Conservation (phyloP, 2,113 vertebrate genomes). For the Sturnira hondurensis region DNA sequence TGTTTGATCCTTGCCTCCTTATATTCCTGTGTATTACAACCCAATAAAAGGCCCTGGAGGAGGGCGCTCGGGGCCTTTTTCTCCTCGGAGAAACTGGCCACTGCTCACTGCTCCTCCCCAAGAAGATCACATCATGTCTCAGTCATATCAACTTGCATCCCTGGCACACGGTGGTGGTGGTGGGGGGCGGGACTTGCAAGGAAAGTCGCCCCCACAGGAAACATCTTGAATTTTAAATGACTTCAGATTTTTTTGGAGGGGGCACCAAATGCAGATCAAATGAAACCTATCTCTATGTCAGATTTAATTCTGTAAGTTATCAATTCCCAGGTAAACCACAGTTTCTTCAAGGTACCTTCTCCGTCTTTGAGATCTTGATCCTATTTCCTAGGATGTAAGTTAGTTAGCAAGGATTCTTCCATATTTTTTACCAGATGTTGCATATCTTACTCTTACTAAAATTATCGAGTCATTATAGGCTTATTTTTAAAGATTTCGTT, state of each 20-base stretch:
- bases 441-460: not conserved
- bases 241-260: not conserved
- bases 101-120: no score
- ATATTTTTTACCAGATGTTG: constrained; percentile 25
- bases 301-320: not conserved
- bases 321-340: not conserved
- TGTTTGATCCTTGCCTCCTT: no score
- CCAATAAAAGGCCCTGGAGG: no score
- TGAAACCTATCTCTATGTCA: not conserved
- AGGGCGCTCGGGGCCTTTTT: no score
- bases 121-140: no score
- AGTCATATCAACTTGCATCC: no score
- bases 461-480: not conserved
- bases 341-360: not conserved
- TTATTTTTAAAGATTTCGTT: not conserved
- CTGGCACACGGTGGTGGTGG: no score
- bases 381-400: not conserved
- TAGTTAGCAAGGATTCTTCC: not conserved
- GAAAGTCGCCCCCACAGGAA: no score
- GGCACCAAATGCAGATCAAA: not conserved
- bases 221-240: not conserved
- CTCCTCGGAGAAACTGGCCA: no score
- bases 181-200: no score
- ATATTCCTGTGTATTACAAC: no score
- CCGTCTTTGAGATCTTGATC: not conserved